A percentile compares a stretch with the other conserved stretches of the same genome.
phyloP scores from a whole-genome alignment of 1,140 invertebrate species.

The Globodera rostochiensis region DNA sequence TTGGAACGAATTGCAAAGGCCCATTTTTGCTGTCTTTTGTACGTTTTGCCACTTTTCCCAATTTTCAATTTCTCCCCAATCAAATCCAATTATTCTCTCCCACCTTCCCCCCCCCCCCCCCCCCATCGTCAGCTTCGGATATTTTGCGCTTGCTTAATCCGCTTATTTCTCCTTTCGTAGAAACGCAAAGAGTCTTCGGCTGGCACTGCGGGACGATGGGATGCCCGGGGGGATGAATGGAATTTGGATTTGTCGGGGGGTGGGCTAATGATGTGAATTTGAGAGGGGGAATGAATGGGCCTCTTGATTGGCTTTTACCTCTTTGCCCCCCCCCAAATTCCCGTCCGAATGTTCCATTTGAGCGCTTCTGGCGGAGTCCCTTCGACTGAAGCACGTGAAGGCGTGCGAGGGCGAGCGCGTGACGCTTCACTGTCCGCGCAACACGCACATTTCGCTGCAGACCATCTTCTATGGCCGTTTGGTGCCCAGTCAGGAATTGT shows the following conservation, averaged over 20 bases:
- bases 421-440: slow-evolving; percentile 52
- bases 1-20: not conserved
- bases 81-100: slow-evolving; percentile 3
- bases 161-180: slow-evolving; percentile 4
- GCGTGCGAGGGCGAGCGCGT: slow-evolving; percentile 52
- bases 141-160: slow-evolving; percentile 12
- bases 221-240: not conserved
- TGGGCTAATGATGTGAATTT: not conserved
- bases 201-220: not conserved
- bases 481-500: slow-evolving; percentile 51
- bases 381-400: slow-evolving; percentile 50
- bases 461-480: slow-evolving; percentile 54
- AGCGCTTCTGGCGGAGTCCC: slow-evolving; percentile 50
- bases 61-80: not conserved
- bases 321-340: not conserved
- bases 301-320: not conserved
- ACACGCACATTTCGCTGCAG: slow-evolving; percentile 53
- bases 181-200: not conserved
- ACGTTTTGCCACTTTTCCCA: not conserved
- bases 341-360: slow-evolving; percentile 40
- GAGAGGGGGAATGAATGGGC: not conserved
- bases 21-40: not conserved
- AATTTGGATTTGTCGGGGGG: too few species aligned
- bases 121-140: not conserved
- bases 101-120: not conserved